A percentile compares a stretch with the other conserved stretches of the same genome.
Evolutionary conservation across 2,797 vertebrate genomes (phyloP).

Genomic region (Zenarchopterus dispar): DNA sequence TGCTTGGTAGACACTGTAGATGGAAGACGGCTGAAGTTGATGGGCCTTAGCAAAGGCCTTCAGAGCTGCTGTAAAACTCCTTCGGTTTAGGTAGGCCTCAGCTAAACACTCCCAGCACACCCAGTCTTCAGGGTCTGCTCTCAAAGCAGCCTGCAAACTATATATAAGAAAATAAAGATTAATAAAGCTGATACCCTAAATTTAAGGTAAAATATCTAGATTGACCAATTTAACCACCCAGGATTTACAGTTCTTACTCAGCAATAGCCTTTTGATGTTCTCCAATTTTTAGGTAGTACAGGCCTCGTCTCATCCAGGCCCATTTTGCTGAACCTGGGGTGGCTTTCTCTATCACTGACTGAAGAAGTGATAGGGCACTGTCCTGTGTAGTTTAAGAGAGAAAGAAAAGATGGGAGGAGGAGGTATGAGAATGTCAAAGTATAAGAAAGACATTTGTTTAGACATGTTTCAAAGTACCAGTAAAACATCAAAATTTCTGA

Average conservation of each 20-base stretch:
- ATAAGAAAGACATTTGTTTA: not conserved
- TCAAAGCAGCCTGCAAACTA: slow-evolving; percentile 92
- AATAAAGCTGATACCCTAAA: not conserved
- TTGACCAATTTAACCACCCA: not conserved
- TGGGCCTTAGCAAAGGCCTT: slow-evolving; percentile 94
- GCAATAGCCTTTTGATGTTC: slow-evolving; percentile 88
- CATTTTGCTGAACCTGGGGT: slow-evolving; percentile 93
- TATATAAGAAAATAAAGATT: slow-evolving; percentile 5
- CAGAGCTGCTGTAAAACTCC: slow-evolving; percentile 92
- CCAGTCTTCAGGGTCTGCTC: slow-evolving; percentile 94
- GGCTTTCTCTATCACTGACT: slow-evolving; percentile 88
- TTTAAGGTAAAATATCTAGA: not conserved
- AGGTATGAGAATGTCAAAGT: not conserved
- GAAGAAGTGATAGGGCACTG: slow-evolving; percentile 87
- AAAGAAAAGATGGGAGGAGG: not conserved
- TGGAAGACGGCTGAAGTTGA: slow-evolving; percentile 89
- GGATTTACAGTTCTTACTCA: slow-evolving; percentile 85
- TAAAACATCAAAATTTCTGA: not conserved
- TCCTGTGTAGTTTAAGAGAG: slow-evolving; percentile 78
- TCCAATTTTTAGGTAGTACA: slow-evolving; percentile 89
- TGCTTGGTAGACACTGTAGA: slow-evolving; percentile 92
- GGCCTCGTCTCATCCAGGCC: slow-evolving; percentile 96
- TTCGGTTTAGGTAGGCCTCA: slow-evolving; percentile 93
- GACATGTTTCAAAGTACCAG: slow-evolving; percentile 2
- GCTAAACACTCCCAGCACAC: slow-evolving; percentile 97